Evolutionary conservation across 2,113 vertebrate species (phyloP), one percentile per base, ranked within the genome.

Genomic region (Burhinus oedicnemus): DNA sequence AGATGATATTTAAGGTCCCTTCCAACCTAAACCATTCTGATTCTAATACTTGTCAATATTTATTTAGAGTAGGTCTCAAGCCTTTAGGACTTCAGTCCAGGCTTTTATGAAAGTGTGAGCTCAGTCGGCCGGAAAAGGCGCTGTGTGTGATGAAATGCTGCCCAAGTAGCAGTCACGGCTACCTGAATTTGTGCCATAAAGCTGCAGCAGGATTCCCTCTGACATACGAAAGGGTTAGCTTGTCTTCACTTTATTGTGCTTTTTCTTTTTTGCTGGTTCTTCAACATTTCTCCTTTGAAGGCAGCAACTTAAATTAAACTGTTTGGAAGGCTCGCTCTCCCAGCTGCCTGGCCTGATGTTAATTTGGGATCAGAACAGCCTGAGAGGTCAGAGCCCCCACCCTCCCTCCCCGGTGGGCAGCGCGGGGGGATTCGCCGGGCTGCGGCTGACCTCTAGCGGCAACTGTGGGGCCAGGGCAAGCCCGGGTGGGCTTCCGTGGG

Each of bases 361-460:
- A 52, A 49, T 52, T 93, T 85, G 36, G 90, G 49, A 40, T 20
- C 15, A 12, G 88, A 47, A 6, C 38, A 93, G 70, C 40, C 60
- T 15, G 47, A 57, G 57, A 80, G 66, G 70, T 62, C 42, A 34
- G 42, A 15, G 15, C 20, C 42, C 20, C 13, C 64, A 21, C 40
- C 40, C 6, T 40, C 38, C 38, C 27, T 18, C 27, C 29, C 9
- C 26, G 32, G 32, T 25, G n/a, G 42, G 54, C 19, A 11, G 11
- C 9, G 12, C 54, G 4, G 68, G 51, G 52, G 44, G 20, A 76
- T 95, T 88, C 82, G 32, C 47, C 15, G 91, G 89, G 93, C 81
- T 96, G 75, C 75, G 72, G 30, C 74, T 97, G 87, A 93, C 92
- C 62, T 16, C 95, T 97, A 69, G 79, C 87, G 83, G 93, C 20